A percentile compares a stretch with the other conserved stretches of the same genome.
Evolutionary conservation across 2,113 vertebrate species (phyloP).

Genomic region (Passerina amoena): DNA sequence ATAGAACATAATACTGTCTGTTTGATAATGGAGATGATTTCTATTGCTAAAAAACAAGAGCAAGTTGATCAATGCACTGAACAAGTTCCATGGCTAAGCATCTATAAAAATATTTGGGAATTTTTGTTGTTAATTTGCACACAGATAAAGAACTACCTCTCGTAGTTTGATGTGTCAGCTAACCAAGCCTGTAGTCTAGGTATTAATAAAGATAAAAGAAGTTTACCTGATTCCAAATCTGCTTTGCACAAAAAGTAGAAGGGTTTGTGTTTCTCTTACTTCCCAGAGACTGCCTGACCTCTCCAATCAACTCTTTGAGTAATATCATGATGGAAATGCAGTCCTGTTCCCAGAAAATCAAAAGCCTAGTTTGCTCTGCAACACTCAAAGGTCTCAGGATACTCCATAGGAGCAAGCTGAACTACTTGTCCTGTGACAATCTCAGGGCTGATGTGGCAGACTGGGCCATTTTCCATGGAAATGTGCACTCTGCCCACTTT

Average conservation of each 20-base stretch:
- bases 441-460: not conserved
- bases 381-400: fast-evolving
- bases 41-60: not conserved
- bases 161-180: not conserved
- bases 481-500: not conserved
- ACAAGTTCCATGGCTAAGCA: not conserved
- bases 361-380: not conserved
- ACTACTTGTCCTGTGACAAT: not conserved
- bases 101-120: not conserved
- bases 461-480: not conserved
- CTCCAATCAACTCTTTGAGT: not conserved
- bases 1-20: not conserved
- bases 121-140: not conserved
- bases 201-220: not conserved
- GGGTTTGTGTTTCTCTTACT: not conserved
- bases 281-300: not conserved
- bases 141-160: not conserved
- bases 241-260: not conserved
- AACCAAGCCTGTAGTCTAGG: not conserved
- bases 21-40: not conserved
- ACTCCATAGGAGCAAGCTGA: not conserved
- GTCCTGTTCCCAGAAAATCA: not conserved
- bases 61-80: not conserved
- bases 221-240: not conserved
- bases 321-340: not conserved